phyloP scores from a whole-genome alignment of 2,888 invertebrate genomes.

The Blastobasis lacticolella region DNA sequence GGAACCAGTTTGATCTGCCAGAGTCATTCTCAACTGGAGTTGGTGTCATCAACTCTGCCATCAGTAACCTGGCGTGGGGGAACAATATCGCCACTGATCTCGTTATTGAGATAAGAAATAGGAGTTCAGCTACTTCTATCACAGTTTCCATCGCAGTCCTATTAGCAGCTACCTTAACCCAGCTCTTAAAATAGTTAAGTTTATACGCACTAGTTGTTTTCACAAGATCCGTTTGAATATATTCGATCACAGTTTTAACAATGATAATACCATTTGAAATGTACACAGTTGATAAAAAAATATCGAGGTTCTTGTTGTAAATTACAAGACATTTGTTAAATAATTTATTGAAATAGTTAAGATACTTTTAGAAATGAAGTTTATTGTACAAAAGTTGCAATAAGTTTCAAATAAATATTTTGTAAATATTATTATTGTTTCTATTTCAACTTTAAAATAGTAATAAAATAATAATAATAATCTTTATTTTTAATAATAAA shows the following conservation, averaged over 20 bases:
- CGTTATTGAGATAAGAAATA: slow-evolving; percentile 23
- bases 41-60: slow-evolving; percentile 30
- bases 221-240: background rate
- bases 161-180: slow-evolving; percentile 19
- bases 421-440: too few species aligned
- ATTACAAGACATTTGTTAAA: too few species aligned
- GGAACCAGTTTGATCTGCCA: slow-evolving; percentile 34
- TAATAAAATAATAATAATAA: too few species aligned
- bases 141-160: slow-evolving; percentile 34
- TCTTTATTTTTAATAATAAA: too few species aligned
- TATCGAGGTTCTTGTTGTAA: too few species aligned
- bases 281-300: too few species aligned
- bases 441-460: too few species aligned
- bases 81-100: slow-evolving; percentile 35
- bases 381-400: too few species aligned
- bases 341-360: too few species aligned
- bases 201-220: background rate
- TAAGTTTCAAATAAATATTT: too few species aligned
- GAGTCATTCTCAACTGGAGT: slow-evolving; percentile 33
- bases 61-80: slow-evolving; percentile 49
- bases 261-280: background rate
- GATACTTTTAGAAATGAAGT: too few species aligned
- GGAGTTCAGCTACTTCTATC: slow-evolving; percentile 31
- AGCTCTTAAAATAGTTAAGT: slow-evolving; percentile 2
- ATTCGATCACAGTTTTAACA: background rate